phyloP scores from a whole-genome alignment of 1,140 invertebrate species.

The Calliopsis andreniformis region DNA sequence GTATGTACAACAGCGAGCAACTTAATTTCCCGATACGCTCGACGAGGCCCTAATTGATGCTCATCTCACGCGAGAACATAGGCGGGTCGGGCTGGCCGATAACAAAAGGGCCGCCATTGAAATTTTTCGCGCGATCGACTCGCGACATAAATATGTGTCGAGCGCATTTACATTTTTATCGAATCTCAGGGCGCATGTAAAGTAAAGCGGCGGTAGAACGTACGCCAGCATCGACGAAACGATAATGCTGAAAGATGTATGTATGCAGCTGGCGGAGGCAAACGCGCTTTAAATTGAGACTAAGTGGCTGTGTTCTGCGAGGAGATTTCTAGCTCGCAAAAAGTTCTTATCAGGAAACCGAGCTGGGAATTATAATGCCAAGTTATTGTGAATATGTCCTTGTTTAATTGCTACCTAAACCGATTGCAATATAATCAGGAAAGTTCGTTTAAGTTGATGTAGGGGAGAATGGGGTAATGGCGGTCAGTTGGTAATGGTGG shows the following conservation, averaged over 20 bases:
- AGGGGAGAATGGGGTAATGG: too few relatives aligned
- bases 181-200: slow-evolving; percentile 32
- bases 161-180: slow-evolving; percentile 60
- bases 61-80: background rate
- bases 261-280: slow-evolving; percentile 6
- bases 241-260: slow-evolving; percentile 34
- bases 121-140: slow-evolving; percentile 45
- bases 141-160: slow-evolving; percentile 33
- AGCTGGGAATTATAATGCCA: background rate
- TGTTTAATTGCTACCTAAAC: background rate
- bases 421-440: background rate
- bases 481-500: too few relatives aligned
- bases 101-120: slow-evolving; percentile 1
- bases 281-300: slow-evolving; percentile 36
- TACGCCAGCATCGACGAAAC: background rate
- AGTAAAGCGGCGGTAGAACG: slow-evolving; percentile 32
- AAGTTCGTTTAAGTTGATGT: too few relatives aligned
- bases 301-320: slow-evolving; percentile 13
- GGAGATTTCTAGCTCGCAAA: too few relatives aligned
- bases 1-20: slow-evolving; percentile 23
- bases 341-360: too few relatives aligned
- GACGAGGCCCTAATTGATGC: slow-evolving; percentile 17
- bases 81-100: background rate
- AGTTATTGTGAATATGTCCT: background rate
- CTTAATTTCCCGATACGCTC: slow-evolving; percentile 20